Evolutionary conservation across 2,797 vertebrate species (phyloP).

Genomic region (Distichodus sexfasciatus): DNA sequence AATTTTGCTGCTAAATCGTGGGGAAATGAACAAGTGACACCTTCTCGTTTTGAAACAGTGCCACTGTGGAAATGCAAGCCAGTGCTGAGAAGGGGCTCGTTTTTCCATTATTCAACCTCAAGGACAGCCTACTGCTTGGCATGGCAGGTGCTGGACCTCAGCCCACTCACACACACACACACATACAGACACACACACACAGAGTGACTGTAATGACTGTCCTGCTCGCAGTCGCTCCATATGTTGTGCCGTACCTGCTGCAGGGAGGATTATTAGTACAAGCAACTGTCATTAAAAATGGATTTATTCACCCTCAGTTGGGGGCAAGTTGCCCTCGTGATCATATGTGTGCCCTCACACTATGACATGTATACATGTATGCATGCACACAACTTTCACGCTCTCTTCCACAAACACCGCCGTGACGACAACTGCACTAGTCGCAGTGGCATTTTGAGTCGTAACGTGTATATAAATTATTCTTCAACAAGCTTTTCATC

Average conservation of each 20-base stretch:
- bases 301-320: constrained; percentile 75
- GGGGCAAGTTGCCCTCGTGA: constrained; percentile 31
- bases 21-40: not conserved
- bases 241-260: constrained; percentile 76
- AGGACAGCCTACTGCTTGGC: constrained; percentile 21
- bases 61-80: constrained; percentile 4
- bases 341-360: constrained; percentile 23
- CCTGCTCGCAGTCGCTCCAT: constrained; percentile 63
- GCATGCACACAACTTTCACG: constrained; percentile 4
- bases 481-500: no score
- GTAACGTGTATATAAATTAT: no score
- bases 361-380: constrained; percentile 15
- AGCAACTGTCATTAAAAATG: constrained; percentile 79
- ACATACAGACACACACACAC: constrained; percentile 8
- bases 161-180: constrained; percentile 28
- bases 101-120: constrained; percentile 28
- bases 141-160: constrained; percentile 33
- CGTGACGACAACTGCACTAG: no score
- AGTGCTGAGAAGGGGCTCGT: not conserved
- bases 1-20: constrained; percentile 4
- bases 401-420: not conserved
- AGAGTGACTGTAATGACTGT: constrained; percentile 37
- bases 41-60: not conserved
- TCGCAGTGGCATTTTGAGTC: no score
- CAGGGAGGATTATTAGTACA: constrained; percentile 74